These are phyloP conservation scores for Macquaria australasica DNA, from an alignment of 2,113 vertebrate species.

Conservation along the genomic window DNA sequence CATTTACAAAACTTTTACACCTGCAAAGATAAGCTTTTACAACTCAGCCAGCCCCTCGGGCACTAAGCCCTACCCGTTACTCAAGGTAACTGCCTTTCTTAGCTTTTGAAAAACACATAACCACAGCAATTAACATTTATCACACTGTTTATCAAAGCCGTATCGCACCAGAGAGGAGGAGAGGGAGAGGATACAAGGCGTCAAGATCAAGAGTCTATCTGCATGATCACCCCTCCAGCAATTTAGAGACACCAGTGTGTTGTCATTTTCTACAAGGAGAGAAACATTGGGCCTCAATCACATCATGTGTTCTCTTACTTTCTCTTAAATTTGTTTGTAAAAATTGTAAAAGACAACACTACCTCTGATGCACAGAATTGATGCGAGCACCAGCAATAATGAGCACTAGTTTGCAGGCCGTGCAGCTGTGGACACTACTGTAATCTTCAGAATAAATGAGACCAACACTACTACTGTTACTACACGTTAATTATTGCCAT, in stretches of 20 bases:
- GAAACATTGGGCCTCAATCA: neutral
- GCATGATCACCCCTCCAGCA: conserved; percentile 45
- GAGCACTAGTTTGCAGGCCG: neutral
- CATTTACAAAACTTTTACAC: conserved; percentile 84
- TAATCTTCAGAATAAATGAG: neutral
- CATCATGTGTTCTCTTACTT: neutral
- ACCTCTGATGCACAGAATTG: neutral
- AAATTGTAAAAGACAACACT: neutral
- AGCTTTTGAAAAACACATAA: conserved; percentile 75
- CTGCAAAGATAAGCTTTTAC: conserved; percentile 82
- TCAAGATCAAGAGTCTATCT: conserved; percentile 66
- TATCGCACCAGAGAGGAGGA: conserved; percentile 43
- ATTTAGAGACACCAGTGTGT: conserved; percentile 30
- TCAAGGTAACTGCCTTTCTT: conserved; percentile 71
- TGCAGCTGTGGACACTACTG: neutral
- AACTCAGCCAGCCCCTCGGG: conserved; percentile 59
- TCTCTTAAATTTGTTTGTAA: neutral
- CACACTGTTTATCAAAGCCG: conserved; percentile 72
- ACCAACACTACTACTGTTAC: neutral
- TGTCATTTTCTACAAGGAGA: conserved; percentile 22
- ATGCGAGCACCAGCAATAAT: neutral
- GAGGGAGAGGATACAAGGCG: conserved; percentile 30
- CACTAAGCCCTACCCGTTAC: conserved; percentile 61
- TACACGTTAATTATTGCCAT: neutral
- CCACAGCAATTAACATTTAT: conserved; percentile 74